Base-by-base conservation (phyloP, 2,113 vertebrate species). In the Passer montanus region DNA sequence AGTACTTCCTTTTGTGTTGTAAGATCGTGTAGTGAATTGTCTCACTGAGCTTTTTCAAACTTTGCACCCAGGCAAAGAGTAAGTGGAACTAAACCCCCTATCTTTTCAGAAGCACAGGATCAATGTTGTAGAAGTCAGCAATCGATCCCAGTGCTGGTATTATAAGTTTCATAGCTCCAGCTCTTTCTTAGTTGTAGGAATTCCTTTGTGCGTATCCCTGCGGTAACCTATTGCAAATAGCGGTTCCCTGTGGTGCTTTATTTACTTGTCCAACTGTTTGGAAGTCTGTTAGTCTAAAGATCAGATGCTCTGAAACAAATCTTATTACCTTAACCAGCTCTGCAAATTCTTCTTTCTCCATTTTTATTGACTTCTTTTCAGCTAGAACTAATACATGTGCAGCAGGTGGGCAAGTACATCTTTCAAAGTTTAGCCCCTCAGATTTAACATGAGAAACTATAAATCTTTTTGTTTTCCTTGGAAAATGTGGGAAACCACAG, bases 191-290 rank as follows among this genome's bases (percentile, higher is more conserved):
- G 72, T 43, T 91, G 92, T 73, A 95, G 97, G 97, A 98, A 98
- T 98, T 98, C 97, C 98, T 98, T 98, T 98, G 98, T 98, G 97
- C 67, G 17, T 96, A 97, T 98, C 98, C 98, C 94, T 97, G 94
- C 60, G 73, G 98, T 98, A 99, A 98, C 98, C 98, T 97, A 96
- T 98, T 98, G 98, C 97, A 98, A 97, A 98, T 95, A 96, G 97
- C 27, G 97, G 95, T 98, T 97, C 98, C 98, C 98, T 77, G 96
- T 90, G 98, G 98, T 96, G 98, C 98, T 99, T 98, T 98, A 98
- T 99, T 98, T 98, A 98, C 98, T 98, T 98, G 97, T 98, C 98
- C 98, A 98, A 98, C 98, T 98, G 97, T 98, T 98, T 98, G 98
- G 98, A 98, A 98, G 98, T 98, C 98, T 98, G 98, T 98, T 98